phyloP scores from a whole-genome alignment of 2,888 invertebrate genomes.

The Prosopocoilus inquinatus region DNA sequence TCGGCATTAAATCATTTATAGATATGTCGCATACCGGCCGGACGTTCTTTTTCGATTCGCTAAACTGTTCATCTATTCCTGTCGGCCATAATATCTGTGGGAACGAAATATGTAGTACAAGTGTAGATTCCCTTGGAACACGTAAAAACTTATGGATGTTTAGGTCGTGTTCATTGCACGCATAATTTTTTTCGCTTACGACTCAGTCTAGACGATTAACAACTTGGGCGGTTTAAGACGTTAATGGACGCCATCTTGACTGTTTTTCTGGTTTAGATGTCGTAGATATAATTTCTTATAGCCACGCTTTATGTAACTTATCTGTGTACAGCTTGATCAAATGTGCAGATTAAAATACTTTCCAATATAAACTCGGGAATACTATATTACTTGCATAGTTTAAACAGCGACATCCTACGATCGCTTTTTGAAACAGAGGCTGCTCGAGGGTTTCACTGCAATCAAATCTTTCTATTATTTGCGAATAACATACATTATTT shows the following conservation, averaged over 20 bases:
- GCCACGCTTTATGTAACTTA: conserved; percentile 6
- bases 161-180: background rate
- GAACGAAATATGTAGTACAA: background rate
- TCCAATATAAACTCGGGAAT: no score
- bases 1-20: conserved; percentile 2
- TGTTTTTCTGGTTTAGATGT: conserved; percentile 6
- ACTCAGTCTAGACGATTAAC: conserved; percentile 13
- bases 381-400: no score
- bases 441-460: no score
- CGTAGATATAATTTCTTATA: conserved; percentile 5
- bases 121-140: background rate
- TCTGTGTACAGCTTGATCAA: background rate
- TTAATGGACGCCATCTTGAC: conserved; percentile 8
- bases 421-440: no score
- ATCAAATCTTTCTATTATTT: no score
- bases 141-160: conserved; percentile 8
- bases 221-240: conserved; percentile 7
- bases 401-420: no score
- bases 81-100: background rate
- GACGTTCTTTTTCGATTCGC: background rate
- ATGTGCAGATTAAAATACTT: background rate
- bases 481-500: no score
- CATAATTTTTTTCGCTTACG: conserved; percentile 9
- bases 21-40: conserved; percentile 1
- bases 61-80: background rate